A percentile compares a stretch with the other conserved stretches of the same genome.
These are phyloP conservation scores for Uria aalge DNA, from an alignment of 2,113 vertebrate species.

Conservation along the genomic window DNA sequence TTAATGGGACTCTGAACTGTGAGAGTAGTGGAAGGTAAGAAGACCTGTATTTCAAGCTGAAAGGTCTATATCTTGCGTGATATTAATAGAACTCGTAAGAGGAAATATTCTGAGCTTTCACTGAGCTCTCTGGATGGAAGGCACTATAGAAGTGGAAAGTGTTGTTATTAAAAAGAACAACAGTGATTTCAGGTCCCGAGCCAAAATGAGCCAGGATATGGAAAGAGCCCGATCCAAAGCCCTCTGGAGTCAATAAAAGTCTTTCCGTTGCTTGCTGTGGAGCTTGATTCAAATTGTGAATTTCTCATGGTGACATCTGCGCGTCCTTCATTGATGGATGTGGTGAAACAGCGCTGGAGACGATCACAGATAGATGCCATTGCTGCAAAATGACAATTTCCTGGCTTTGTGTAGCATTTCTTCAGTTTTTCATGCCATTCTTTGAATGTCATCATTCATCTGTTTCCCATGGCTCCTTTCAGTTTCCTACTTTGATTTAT, in stretches of 20 bases:
- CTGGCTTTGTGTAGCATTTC: constrained; percentile 56
- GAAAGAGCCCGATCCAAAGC: background rate
- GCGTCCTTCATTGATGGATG: background rate
- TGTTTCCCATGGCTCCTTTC: constrained; percentile 50
- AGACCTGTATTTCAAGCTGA: background rate
- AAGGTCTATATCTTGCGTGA: background rate
- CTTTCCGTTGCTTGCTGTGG: background rate
- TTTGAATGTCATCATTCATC: constrained; percentile 51
- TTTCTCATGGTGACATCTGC: constrained; percentile 38
- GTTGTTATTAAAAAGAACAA: background rate
- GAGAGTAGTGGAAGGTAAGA: background rate
- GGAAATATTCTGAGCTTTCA: background rate
- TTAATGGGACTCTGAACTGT: background rate
- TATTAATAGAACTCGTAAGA: background rate
- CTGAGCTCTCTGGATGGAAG: background rate
- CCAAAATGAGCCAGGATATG: background rate
- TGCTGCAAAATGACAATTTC: constrained; percentile 49
- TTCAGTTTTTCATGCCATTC: constrained; percentile 37
- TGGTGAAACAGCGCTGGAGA: constrained; percentile 25
- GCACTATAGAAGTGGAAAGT: background rate
- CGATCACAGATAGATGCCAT: background rate
- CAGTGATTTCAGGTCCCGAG: background rate
- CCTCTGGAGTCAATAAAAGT: background rate
- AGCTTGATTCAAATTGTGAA: background rate
- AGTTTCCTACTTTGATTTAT: constrained; percentile 34